Conservation (phyloP, 2,113 vertebrate genomes). For the Thalassoma bifasciatum region DNA sequence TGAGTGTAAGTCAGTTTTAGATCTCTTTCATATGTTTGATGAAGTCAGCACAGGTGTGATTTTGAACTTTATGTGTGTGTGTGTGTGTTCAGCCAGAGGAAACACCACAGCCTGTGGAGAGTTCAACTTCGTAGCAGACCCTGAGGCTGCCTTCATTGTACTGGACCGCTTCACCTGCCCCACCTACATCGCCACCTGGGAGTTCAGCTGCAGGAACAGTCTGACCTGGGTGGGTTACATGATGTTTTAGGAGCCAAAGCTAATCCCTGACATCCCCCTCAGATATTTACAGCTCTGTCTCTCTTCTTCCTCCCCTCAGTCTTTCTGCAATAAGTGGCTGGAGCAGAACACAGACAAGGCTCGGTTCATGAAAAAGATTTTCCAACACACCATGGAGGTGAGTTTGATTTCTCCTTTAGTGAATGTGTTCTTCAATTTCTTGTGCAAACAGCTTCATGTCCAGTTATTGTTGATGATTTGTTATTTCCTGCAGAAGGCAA, state of each 20-base stretch:
- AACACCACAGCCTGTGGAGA: constrained; percentile 81
- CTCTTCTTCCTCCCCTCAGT: constrained; percentile 51
- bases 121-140: constrained; percentile 84
- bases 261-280: too few relatives aligned
- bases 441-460: too few relatives aligned
- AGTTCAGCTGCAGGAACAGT: constrained; percentile 76
- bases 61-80: neutral
- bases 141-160: constrained; percentile 82
- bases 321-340: constrained; percentile 80
- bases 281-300: too few relatives aligned
- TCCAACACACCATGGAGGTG: constrained; percentile 52
- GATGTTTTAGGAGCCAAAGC: neutral
- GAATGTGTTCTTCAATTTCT: too few relatives aligned
- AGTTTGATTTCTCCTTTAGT: too few relatives aligned
- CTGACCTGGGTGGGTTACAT: constrained; percentile 79
- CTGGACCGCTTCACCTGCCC: constrained; percentile 81
- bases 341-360: constrained; percentile 77
- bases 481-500: constrained; percentile 23
- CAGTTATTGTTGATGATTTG: neutral
- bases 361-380: constrained; percentile 80
- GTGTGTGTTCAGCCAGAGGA: constrained; percentile 72
- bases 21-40: neutral
- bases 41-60: neutral
- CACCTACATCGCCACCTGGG: constrained; percentile 83
- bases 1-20: constrained; percentile 60